These are phyloP conservation scores for Ichneumon xanthorius DNA, from an alignment of 2,888 invertebrate species.

Conservation along the genomic window DNA sequence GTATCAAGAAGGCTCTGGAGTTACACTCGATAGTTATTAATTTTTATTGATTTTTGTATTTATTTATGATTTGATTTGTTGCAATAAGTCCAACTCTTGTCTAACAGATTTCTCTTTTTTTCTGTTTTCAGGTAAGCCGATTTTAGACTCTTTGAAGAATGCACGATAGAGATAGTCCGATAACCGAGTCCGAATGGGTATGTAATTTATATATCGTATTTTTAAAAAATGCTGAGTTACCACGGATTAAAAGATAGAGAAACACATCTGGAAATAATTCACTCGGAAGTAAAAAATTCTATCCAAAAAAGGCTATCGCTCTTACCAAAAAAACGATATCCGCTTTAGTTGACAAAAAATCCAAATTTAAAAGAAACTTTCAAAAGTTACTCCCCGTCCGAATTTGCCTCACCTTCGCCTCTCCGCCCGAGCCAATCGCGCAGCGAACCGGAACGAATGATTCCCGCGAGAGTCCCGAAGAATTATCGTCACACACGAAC, in stretches of 20 bases:
- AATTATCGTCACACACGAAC: not conserved
- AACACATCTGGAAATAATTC: not conserved
- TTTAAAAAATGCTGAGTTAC: not conserved
- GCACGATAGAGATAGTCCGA: not conserved
- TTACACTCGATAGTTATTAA: not conserved
- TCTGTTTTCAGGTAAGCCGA: slow-evolving; percentile 62
- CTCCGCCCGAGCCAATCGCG: not conserved
- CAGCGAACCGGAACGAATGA: not conserved
- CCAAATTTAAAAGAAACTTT: not conserved
- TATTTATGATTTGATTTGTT: not conserved
- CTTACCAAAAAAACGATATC: not conserved
- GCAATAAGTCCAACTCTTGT: not conserved
- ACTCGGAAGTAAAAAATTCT: not conserved
- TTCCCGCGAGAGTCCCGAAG: not conserved
- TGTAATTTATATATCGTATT: not conserved
- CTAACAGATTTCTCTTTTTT: slow-evolving; percentile 14
- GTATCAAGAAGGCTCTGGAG: not conserved
- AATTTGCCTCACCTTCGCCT: not conserved
- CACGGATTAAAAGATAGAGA: not conserved
- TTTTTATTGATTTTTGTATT: not conserved
- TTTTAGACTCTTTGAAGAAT: slow-evolving; percentile 3
- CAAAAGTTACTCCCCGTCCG: not conserved
- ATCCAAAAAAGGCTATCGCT: no score
- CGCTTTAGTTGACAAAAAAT: slow-evolving; percentile 1
- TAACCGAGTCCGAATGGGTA: not conserved